Evolutionary conservation across 2,888 invertebrate species (phyloP).

Genomic region (Melitaea athalia): DNA sequence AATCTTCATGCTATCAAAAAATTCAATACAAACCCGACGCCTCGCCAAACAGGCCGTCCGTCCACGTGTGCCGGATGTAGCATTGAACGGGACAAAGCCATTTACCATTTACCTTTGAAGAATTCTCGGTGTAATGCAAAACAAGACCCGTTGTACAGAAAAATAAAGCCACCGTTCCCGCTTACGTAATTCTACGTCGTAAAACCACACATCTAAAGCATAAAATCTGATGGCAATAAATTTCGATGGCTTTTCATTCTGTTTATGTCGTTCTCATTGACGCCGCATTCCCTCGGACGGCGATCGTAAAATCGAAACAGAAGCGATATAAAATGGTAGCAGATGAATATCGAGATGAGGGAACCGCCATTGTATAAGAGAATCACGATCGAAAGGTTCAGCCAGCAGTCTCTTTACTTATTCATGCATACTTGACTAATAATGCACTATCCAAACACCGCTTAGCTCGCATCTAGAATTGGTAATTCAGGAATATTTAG

Average conservation of each 20-base stretch:
- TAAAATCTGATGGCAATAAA: slow-evolving; percentile 44
- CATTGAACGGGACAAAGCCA: slow-evolving; percentile 66
- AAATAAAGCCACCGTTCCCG: slow-evolving; percentile 37
- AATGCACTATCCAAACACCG: slow-evolving; percentile 21
- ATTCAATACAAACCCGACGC: slow-evolving; percentile 55
- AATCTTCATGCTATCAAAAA: slow-evolving; percentile 49
- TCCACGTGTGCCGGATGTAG: slow-evolving; percentile 77
- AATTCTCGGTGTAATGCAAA: slow-evolving; percentile 69
- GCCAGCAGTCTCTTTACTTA: slow-evolving; percentile 25
- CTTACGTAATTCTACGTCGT: slow-evolving; percentile 37
- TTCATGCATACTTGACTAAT: slow-evolving; percentile 30
- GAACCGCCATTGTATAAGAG: slow-evolving; percentile 61
- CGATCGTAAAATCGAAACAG: slow-evolving; percentile 76
- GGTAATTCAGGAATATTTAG: slow-evolving; percentile 29
- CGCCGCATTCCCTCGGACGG: slow-evolving; percentile 57
- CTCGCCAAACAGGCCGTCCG: slow-evolving; percentile 50
- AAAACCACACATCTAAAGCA: slow-evolving; percentile 44
- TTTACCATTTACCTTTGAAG: slow-evolving; percentile 68
- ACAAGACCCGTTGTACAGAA: slow-evolving; percentile 53
- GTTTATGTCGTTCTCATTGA: slow-evolving; percentile 63
- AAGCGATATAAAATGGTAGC: slow-evolving; percentile 69
- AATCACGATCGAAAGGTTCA: slow-evolving; percentile 30
- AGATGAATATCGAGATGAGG: slow-evolving; percentile 76
- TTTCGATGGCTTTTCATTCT: slow-evolving; percentile 50
- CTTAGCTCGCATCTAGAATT: slow-evolving; percentile 24